Evolutionary conservation across 2,797 vertebrate genomes (phyloP).

Genomic region (Cyclopterus lumpus): DNA sequence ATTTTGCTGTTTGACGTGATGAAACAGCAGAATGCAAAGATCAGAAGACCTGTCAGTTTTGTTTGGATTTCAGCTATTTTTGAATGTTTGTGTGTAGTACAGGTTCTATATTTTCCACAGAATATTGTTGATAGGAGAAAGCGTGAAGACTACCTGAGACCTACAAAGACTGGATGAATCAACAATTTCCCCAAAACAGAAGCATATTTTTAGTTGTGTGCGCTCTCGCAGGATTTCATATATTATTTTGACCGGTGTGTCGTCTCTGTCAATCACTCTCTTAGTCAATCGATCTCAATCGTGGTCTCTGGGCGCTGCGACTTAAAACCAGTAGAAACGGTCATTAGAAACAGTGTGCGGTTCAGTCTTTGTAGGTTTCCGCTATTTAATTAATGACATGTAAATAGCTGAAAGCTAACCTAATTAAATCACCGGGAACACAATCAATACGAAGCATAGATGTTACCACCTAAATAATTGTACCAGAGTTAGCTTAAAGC

Average conservation of each 20-base stretch:
- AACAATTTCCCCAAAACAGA: not conserved
- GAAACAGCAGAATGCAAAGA: not conserved
- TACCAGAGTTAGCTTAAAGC: not conserved
- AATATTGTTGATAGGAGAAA: not conserved
- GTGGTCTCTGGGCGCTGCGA: not conserved
- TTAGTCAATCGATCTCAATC: not conserved
- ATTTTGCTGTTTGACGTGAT: slow-evolving; percentile 2
- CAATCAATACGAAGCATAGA: not conserved
- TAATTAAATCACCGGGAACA: not conserved
- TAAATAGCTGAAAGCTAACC: not conserved
- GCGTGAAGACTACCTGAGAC: not conserved
- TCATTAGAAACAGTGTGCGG: not conserved
- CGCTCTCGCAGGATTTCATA: not conserved
- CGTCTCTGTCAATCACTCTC: not conserved
- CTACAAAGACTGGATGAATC: not conserved
- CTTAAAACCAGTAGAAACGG: not conserved
- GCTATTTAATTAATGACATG: slow-evolving; percentile 1
- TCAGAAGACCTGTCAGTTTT: not conserved
- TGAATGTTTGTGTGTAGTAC: not conserved
- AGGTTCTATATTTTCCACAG: not conserved
- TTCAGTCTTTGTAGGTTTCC: slow-evolving; percentile 3
- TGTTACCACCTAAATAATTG: not conserved
- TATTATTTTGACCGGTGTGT: not conserved
- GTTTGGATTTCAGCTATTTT: not conserved
- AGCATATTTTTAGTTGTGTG: not conserved